Conservation (phyloP, 2,113 vertebrate genomes). For the Erythrocercus mccallii region DNA sequence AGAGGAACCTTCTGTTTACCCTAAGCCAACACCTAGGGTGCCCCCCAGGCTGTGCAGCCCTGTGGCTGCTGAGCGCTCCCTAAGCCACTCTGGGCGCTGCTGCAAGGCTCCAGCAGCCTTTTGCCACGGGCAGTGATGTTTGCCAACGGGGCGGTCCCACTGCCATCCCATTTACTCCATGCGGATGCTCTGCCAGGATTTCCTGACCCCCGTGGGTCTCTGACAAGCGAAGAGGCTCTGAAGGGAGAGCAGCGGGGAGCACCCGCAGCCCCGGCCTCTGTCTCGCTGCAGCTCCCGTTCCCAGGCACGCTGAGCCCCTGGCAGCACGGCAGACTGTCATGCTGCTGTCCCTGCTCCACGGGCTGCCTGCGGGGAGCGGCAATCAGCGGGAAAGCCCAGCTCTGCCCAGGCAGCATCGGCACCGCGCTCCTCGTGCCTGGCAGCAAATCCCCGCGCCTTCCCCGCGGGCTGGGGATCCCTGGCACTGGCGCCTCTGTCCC, state of each 20-base stretch:
- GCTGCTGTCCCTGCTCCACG: neutral
- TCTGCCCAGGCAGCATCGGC: neutral
- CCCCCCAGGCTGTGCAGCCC: neutral
- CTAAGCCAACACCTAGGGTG: neutral
- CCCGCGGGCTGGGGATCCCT: neutral
- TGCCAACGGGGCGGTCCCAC: neutral
- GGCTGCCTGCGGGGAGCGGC: neutral
- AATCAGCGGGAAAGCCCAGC: neutral
- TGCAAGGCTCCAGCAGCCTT: neutral
- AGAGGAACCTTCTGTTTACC: neutral
- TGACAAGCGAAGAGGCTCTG: neutral
- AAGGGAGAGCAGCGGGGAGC: neutral
- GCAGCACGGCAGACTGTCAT: neutral
- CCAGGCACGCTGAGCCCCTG: neutral
- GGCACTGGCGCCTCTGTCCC: neutral
- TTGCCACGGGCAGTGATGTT: fast-evolving
- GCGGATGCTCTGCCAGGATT: neutral
- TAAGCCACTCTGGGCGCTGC: neutral
- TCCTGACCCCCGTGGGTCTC: neutral
- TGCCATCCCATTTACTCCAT: neutral
- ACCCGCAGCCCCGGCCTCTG: neutral
- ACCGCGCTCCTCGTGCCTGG: neutral
- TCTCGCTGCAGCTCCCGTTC: neutral
- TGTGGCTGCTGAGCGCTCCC: neutral
- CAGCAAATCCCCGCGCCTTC: neutral